Evolutionary conservation across 2,113 vertebrate species (phyloP).

Genomic region (Hemichromis elongatus): DNA sequence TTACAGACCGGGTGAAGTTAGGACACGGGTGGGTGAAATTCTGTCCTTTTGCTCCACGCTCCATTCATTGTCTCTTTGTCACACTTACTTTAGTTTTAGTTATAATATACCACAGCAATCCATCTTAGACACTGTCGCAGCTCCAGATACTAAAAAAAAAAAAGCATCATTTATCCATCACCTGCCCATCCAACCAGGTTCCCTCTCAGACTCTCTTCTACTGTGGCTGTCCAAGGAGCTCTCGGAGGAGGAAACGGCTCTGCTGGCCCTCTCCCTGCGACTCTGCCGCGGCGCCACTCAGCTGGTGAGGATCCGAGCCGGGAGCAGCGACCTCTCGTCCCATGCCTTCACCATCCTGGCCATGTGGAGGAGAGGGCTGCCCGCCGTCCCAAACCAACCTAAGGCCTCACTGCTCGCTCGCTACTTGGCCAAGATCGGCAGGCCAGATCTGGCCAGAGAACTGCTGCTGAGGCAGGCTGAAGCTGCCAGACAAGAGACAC

Average conservation of each 20-base stretch:
- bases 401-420: conserved; percentile 74
- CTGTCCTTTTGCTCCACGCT: accelerated
- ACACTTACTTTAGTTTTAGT: neutral
- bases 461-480: conserved; percentile 49
- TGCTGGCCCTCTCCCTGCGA: conserved; percentile 65
- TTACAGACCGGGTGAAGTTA: conserved; percentile 55
- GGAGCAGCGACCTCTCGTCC: conserved; percentile 64
- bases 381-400: conserved; percentile 57
- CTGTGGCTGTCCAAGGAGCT: conserved; percentile 65
- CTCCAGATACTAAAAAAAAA: neutral
- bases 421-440: conserved; percentile 77
- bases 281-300: conserved; percentile 77
- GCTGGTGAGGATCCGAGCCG: conserved; percentile 76
- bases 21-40: conserved; percentile 68
- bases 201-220: conserved; percentile 64
- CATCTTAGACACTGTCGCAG: neutral
- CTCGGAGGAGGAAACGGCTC: conserved; percentile 57
- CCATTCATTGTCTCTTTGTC: neutral
- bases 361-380: conserved; percentile 82
- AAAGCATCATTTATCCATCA: neutral
- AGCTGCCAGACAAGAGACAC: neutral
- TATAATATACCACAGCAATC: too few relatives aligned
- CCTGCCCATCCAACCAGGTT: conserved; percentile 17
- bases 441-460: conserved; percentile 76
- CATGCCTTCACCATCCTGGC: conserved; percentile 81